A percentile compares a stretch with the other conserved stretches of the same genome.
These are phyloP conservation scores for Thera britannica DNA, from an alignment of 2,888 invertebrate species.

Conservation along the genomic window DNA sequence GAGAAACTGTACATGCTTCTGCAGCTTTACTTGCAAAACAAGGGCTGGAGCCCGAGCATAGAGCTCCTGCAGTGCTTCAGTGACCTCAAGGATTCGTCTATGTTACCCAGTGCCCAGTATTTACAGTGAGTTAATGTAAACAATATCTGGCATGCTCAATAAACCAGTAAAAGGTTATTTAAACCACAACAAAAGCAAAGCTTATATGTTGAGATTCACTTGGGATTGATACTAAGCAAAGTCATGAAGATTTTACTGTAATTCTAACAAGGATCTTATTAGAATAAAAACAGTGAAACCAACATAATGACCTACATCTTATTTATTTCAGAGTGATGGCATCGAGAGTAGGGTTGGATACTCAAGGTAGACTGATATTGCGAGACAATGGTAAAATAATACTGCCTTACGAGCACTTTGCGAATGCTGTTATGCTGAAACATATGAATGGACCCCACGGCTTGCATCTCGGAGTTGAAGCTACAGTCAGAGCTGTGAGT, in stretches of 20 bases:
- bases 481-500: slow-evolving; percentile 92
- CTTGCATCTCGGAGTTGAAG: slow-evolving; percentile 92
- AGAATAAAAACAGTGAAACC: not conserved
- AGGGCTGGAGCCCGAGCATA: slow-evolving; percentile 95
- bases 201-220: not conserved
- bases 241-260: not conserved
- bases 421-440: slow-evolving; percentile 95
- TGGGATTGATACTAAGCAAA: not conserved
- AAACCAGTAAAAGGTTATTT: slow-evolving; percentile 2
- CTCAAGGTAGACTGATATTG: slow-evolving; percentile 92
- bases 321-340: slow-evolving; percentile 90
- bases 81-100: slow-evolving; percentile 93
- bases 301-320: slow-evolving; percentile 5
- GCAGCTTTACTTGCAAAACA: slow-evolving; percentile 94
- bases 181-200: not conserved
- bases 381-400: slow-evolving; percentile 95
- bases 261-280: slow-evolving; percentile 15
- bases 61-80: slow-evolving; percentile 93
- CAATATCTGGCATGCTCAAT: not conserved
- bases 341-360: slow-evolving; percentile 92
- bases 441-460: slow-evolving; percentile 96
- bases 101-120: slow-evolving; percentile 94
- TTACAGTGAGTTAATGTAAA: slow-evolving; percentile 88
- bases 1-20: slow-evolving; percentile 94
- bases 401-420: slow-evolving; percentile 94